These are phyloP conservation scores for Melanostigma gelatinosum DNA, from an alignment of 2,113 vertebrate species.

Conservation along the genomic window DNA sequence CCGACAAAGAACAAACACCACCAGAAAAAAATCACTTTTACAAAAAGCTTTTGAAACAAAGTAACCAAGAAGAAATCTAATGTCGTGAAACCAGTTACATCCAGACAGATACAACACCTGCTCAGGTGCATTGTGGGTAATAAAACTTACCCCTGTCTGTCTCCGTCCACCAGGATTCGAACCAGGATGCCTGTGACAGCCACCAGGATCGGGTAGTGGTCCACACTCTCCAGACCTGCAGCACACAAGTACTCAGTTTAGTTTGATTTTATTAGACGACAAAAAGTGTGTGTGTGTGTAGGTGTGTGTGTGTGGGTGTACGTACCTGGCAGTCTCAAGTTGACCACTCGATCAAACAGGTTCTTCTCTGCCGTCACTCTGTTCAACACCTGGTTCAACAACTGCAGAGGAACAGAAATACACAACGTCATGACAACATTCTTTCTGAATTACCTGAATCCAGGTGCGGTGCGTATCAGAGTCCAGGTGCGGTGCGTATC, in stretches of 20 bases:
- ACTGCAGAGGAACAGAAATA: constrained; percentile 40
- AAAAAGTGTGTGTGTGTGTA: too few species aligned
- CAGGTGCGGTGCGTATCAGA: not conserved
- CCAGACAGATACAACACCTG: not conserved
- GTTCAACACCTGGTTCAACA: constrained; percentile 79
- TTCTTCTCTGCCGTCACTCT: constrained; percentile 79
- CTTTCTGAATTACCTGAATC: not conserved
- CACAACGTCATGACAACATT: not conserved
- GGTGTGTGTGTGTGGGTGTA: not conserved
- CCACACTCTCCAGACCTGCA: constrained; percentile 94
- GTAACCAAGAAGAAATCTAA: not conserved
- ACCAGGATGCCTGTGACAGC: constrained; percentile 97
- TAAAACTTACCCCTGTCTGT: constrained; percentile 88
- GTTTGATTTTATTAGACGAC: too few species aligned
- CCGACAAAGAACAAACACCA: too few species aligned
- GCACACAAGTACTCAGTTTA: not conserved
- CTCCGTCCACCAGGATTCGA: constrained; percentile 90
- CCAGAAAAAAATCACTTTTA: not conserved
- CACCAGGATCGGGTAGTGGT: constrained; percentile 98
- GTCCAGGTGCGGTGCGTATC: too few species aligned
- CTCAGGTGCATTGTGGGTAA: constrained; percentile 14
- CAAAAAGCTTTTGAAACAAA: not conserved
- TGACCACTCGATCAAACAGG: constrained; percentile 78
- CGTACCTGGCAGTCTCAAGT: constrained; percentile 77
- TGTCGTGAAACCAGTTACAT: not conserved